phyloP scores from a whole-genome alignment of 2,113 vertebrate species.

The Colistium nudipinnis region DNA sequence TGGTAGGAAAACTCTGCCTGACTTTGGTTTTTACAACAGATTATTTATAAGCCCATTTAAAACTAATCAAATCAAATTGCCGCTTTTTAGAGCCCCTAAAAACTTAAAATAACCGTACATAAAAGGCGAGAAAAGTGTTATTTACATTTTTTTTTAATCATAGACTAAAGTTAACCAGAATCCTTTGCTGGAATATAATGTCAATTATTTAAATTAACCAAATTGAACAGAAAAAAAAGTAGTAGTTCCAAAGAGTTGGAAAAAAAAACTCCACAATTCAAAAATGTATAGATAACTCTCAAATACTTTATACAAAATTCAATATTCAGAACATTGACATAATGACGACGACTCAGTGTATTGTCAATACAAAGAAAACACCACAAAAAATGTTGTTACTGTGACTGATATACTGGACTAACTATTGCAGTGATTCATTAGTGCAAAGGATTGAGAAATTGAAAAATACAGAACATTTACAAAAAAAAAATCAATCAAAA shows the following conservation, averaged over 20 bases:
- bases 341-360: conserved; percentile 60
- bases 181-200: too few species aligned
- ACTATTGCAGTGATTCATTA: conserved; percentile 55
- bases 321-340: conserved; percentile 63
- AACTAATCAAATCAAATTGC: too few species aligned
- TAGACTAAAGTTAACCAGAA: too few species aligned
- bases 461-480: conserved; percentile 46
- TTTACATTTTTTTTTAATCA: too few species aligned
- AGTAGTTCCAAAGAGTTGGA: background rate
- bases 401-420: conserved; percentile 52
- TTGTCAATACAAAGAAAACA: conserved; percentile 72
- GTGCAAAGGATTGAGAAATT: conserved; percentile 61
- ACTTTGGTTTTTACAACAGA: too few species aligned
- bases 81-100: too few species aligned
- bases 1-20: too few species aligned
- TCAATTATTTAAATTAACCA: background rate
- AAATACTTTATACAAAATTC: conserved; percentile 79
- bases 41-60: too few species aligned
- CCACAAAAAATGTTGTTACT: conserved; percentile 53
- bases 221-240: background rate
- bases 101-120: too few species aligned
- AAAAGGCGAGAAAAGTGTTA: too few species aligned
- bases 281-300: conserved; percentile 33
- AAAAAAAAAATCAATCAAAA: conserved; percentile 24
- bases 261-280: background rate